Evolutionary conservation across 2,113 vertebrate genomes (phyloP).

Genomic region (Fulmarus glacialis): DNA sequence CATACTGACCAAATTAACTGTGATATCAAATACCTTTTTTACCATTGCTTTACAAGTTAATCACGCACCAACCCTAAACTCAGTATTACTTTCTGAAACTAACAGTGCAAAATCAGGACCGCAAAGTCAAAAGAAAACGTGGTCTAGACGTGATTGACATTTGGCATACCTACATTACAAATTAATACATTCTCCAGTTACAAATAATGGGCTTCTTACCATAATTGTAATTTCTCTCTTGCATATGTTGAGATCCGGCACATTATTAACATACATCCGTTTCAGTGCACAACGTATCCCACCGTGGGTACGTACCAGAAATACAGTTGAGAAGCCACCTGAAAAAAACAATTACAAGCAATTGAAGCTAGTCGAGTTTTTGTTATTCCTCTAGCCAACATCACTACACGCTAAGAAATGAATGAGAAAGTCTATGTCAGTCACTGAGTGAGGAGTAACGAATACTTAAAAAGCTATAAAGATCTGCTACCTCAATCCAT

Average conservation of each 20-base stretch:
- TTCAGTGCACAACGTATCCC: constrained; percentile 92
- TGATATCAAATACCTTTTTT: not conserved
- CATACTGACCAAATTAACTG: rapidly evolving
- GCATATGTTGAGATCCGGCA: constrained; percentile 90
- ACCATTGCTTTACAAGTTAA: not conserved
- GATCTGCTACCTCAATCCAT: not conserved
- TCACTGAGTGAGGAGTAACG: rapidly evolving
- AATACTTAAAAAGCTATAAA: rapidly evolving
- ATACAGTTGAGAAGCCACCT: constrained; percentile 98
- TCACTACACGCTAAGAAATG: rapidly evolving
- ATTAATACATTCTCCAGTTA: not conserved
- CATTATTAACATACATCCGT: constrained; percentile 95
- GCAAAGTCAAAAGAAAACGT: not conserved
- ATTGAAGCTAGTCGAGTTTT: not conserved
- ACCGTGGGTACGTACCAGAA: constrained; percentile 89
- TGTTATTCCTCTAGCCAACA: not conserved
- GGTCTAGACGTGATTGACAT: too few species aligned
- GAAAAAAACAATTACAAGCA: not conserved
- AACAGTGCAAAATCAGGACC: rapidly evolving
- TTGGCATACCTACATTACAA: rapidly evolving
- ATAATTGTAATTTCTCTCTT: constrained; percentile 97
- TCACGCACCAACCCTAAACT: not conserved
- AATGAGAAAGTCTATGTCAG: rapidly evolving
- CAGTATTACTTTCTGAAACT: not conserved
- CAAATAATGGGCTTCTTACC: constrained; percentile 76